A percentile compares a stretch with the other conserved stretches of the same genome.
Evolutionary conservation across 2,797 vertebrate species (phyloP).

Genomic region (Protosalanx chinensis): DNA sequence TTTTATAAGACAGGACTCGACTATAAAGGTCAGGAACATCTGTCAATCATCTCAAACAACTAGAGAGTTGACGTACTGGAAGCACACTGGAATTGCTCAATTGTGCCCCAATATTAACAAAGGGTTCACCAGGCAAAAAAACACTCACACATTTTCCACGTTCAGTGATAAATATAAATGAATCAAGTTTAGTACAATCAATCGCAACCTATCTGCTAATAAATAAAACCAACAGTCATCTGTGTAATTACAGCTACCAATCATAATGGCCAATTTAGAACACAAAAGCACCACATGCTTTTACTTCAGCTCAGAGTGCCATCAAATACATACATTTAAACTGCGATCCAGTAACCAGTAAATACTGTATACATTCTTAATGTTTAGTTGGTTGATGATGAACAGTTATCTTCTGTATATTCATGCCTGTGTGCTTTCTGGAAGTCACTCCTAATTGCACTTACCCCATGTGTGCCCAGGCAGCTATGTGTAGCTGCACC

Average conservation of each 20-base stretch:
- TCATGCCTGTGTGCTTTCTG: slow-evolving; percentile 31
- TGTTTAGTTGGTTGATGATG: not conserved
- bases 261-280: not conserved
- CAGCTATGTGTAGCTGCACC: slow-evolving; percentile 44
- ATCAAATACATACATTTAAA: not conserved
- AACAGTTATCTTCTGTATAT: not conserved
- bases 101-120: not conserved
- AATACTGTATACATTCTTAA: slow-evolving; percentile 7
- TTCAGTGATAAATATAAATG: not conserved
- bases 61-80: not conserved
- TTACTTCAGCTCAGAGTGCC: not conserved
- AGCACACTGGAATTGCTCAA: not conserved
- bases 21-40: slow-evolving; percentile 5
- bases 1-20: slow-evolving; percentile 20
- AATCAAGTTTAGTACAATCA: not conserved
- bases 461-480: slow-evolving; percentile 48
- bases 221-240: not conserved
- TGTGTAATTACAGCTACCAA: not conserved
- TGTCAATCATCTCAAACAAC: slow-evolving; percentile 4
- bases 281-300: not conserved
- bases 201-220: not conserved
- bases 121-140: not conserved
- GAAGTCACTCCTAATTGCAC: slow-evolving; percentile 60
- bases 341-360: not conserved
- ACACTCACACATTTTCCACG: not conserved